Evolutionary conservation across 2,888 invertebrate genomes (phyloP).

Genomic region (Kuschelorhynchus macadamiae): DNA sequence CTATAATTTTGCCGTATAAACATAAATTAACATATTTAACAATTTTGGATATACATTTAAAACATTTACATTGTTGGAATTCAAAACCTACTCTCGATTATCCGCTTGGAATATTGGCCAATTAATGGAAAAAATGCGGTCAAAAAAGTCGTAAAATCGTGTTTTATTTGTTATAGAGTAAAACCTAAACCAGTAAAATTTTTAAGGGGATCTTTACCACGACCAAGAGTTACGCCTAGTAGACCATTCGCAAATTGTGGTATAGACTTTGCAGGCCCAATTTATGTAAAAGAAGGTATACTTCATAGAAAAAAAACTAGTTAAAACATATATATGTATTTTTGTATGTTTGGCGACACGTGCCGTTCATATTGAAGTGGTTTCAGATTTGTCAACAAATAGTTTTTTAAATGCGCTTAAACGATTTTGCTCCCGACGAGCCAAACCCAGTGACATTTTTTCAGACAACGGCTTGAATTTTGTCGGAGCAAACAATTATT

Average conservation of each 20-base stretch:
- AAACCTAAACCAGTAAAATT: constrained; percentile 25
- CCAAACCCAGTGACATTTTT: constrained; percentile 20
- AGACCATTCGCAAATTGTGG: constrained; percentile 20
- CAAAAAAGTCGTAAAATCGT: constrained; percentile 8
- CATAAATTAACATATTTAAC: constrained; percentile 1
- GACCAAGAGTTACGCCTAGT: constrained; percentile 11
- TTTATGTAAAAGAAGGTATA: constrained; percentile 23
- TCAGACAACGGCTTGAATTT: constrained; percentile 30
- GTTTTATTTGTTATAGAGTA: constrained; percentile 15
- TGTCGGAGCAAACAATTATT: constrained; percentile 27
- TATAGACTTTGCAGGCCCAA: constrained; percentile 20
- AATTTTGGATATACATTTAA: neutral
- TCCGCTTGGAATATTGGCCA: constrained; percentile 10
- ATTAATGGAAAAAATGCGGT: constrained; percentile 24
- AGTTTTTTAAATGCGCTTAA: constrained; percentile 14
- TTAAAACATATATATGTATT: constrained; percentile 27
- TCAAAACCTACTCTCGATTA: constrained; percentile 29
- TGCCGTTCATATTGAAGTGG: constrained; percentile 29
- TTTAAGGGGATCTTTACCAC: constrained; percentile 19
- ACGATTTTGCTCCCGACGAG: neutral
- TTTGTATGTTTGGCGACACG: constrained; percentile 19
- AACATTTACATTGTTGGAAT: neutral
- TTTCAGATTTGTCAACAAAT: constrained; percentile 3
- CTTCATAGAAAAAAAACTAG: constrained; percentile 3
- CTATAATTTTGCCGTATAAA: constrained; percentile 4